A percentile compares a stretch with the other conserved stretches of the same genome.
These are phyloP conservation scores for Cebidichthys violaceus DNA, from an alignment of 2,113 vertebrate species.

Conservation along the genomic window DNA sequence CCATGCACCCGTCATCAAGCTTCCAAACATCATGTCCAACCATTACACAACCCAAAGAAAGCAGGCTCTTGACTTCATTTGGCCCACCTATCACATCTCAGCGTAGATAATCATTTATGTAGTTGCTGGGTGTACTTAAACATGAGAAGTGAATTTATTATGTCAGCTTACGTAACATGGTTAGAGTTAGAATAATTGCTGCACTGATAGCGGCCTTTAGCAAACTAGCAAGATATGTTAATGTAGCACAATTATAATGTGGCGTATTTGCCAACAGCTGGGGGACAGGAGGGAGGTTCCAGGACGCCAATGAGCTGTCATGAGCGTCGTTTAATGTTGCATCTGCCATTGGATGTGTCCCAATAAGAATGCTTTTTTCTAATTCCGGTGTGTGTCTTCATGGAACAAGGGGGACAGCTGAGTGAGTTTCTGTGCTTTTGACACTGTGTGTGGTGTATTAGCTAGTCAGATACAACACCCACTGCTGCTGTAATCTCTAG, in stretches of 20 bases:
- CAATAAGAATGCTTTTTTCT: background rate
- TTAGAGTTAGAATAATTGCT: constrained; percentile 27
- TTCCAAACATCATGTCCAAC: background rate
- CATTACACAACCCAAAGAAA: background rate
- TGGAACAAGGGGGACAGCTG: background rate
- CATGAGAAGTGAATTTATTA: constrained; percentile 15
- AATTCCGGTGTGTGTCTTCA: background rate
- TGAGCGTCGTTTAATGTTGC: background rate
- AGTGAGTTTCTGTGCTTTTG: constrained; percentile 6
- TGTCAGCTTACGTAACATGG: constrained; percentile 36
- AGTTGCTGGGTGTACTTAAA: constrained; percentile 11
- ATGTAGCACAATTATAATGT: constrained; percentile 18
- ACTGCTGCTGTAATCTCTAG: constrained; percentile 42
- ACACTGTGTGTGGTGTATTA: constrained; percentile 21
- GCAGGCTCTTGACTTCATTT: background rate
- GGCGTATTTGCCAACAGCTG: constrained; percentile 18
- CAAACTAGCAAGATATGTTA: constrained; percentile 16
- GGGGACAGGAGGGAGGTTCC: constrained; percentile 8
- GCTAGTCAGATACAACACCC: constrained; percentile 26
- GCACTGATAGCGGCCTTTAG: constrained; percentile 25
- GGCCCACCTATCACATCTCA: background rate
- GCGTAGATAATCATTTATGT: background rate
- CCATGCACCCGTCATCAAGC: background rate
- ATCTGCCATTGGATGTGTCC: background rate
- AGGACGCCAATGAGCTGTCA: constrained; percentile 2